Evolutionary conservation across 2,113 vertebrate genomes (phyloP).

Genomic region (Oreochromis tanganicae): DNA sequence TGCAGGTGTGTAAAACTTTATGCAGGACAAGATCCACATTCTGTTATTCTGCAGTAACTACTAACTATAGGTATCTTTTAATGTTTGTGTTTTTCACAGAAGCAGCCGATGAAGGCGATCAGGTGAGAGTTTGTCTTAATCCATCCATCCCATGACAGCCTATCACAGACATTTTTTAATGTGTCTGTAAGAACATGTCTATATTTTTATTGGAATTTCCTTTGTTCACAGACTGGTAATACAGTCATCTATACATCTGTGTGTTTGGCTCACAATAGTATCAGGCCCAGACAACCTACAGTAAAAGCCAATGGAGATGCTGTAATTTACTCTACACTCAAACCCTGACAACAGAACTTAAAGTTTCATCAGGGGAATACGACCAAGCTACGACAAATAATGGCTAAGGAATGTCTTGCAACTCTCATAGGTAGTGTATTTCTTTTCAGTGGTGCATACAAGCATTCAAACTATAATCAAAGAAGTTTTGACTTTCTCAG

Average conservation of each 20-base stretch:
- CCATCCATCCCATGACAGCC: rapidly evolving
- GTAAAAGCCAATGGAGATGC: rapidly evolving
- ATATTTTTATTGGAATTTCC: background rate
- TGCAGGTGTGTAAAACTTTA: background rate
- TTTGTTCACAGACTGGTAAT: background rate
- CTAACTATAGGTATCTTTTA: background rate
- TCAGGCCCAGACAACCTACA: background rate
- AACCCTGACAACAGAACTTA: background rate
- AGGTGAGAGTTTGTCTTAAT: background rate
- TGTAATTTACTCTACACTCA: background rate
- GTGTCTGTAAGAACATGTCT: background rate
- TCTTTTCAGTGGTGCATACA: background rate
- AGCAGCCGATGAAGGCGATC: rapidly evolving
- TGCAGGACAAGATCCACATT: background rate
- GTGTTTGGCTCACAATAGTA: rapidly evolving
- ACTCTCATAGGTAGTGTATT: background rate
- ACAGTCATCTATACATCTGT: background rate
- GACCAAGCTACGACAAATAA: rapidly evolving
- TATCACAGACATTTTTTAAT: background rate
- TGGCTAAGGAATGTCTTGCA: rapidly evolving
- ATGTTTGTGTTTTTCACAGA: rapidly evolving
- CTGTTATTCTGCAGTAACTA: background rate
- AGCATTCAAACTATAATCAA: too few relatives aligned
- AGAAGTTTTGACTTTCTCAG: too few relatives aligned
- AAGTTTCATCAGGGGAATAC: rapidly evolving